Percentiles rank a stretch among this genome's conserved stretches.
Conservation (phyloP, 2,888 invertebrate genomes). For the Macropis europaea region DNA sequence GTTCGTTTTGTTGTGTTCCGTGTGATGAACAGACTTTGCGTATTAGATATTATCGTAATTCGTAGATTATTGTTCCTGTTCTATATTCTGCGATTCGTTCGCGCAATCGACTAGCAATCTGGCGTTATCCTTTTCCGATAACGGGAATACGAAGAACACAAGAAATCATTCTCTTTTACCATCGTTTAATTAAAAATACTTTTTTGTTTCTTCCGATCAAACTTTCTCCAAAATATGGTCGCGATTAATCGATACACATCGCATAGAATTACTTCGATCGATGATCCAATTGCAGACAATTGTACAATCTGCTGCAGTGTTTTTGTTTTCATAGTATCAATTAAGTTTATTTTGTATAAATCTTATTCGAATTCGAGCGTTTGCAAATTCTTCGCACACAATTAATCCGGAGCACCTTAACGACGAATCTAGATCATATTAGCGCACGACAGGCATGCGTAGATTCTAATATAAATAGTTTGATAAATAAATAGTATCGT, state of each 20-base stretch:
- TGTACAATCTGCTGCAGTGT: too few species aligned
- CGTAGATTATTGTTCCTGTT: constrained; percentile 33
- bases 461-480: constrained; percentile 60
- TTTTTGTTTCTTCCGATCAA: too few species aligned
- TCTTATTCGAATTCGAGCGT: background rate
- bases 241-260: too few species aligned
- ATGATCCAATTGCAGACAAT: background rate
- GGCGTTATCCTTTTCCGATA: constrained; percentile 12
- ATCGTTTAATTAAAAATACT: constrained; percentile 3
- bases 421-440: constrained; percentile 4
- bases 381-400: constrained; percentile 1
- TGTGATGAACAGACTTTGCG: background rate
- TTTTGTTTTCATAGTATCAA: background rate
- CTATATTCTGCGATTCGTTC: background rate
- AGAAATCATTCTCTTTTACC: background rate
- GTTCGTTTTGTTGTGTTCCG: constrained; percentile 10
- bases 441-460: constrained; percentile 20
- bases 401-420: background rate
- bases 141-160: constrained; percentile 8
- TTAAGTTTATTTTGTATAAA: background rate
- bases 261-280: background rate
- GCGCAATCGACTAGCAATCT: constrained; percentile 34
- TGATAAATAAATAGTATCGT: constrained; percentile 62
- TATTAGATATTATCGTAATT: background rate
- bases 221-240: too few species aligned